phyloP scores from a whole-genome alignment of 2,113 vertebrate species.

The Saimiri boliviensis region DNA sequence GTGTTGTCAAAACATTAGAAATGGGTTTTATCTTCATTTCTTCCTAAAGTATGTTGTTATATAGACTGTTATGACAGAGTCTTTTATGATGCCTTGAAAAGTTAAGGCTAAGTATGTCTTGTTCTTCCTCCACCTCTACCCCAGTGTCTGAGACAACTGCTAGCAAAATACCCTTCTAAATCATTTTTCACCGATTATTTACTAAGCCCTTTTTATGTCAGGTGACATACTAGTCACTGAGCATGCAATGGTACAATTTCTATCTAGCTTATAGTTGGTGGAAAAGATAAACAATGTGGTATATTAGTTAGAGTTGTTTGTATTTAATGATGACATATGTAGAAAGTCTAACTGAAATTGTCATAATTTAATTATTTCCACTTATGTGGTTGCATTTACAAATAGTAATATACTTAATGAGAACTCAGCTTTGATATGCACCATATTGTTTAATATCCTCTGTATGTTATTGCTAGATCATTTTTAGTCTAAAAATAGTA shows the following conservation, averaged over 20 bases:
- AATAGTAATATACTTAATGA: slow-evolving; percentile 34
- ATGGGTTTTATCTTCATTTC: background rate
- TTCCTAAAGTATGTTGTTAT: background rate
- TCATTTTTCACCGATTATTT: background rate
- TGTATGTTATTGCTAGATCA: background rate
- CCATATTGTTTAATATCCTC: background rate
- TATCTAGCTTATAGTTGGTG: background rate
- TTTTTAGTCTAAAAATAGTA: slow-evolving; percentile 35
- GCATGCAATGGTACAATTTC: background rate
- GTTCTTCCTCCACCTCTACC: rapidly evolving
- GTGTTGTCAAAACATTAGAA: background rate
- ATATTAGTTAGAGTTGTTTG: background rate
- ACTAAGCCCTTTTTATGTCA: background rate
- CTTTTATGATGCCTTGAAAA: slow-evolving; percentile 12
- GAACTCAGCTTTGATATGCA: background rate
- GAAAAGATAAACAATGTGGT: background rate
- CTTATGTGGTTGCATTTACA: slow-evolving; percentile 35
- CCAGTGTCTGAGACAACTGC: background rate
- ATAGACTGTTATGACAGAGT: background rate
- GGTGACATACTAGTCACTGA: background rate
- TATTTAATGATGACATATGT: background rate
- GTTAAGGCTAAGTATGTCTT: background rate
- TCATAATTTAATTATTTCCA: slow-evolving; percentile 9
- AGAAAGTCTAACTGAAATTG: background rate
- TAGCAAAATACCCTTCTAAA: background rate